Evolutionary conservation across 2,888 invertebrate species (phyloP), one percentile per base, ranked within the genome.

Genomic region (Cremastinae sp.): DNA sequence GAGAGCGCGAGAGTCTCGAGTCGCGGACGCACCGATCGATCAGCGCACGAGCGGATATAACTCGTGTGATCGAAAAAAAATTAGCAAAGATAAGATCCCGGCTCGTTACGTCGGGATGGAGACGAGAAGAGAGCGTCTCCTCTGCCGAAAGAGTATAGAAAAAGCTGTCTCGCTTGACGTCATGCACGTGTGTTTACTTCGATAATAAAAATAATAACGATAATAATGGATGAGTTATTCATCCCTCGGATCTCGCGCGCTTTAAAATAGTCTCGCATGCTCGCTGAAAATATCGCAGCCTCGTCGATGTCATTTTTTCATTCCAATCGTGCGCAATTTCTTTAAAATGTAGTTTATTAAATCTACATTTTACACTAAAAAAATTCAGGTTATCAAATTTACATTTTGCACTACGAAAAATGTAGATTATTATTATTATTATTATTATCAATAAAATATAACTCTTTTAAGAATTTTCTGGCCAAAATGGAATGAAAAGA

Each of bases 221-320:
- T 75, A 61, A 75, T 75, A 62, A 75, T 62, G 66, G 61, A 28
- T 59, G 41, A 71, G 61, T 75, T 72, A 75, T 75, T 71, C 71
- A 71, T 75, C 34, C 54, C 65, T 71, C 71, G 61, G 14, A 58
- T 28, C 45, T 16, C 64, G 59, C 45, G 22, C 64, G 59, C 38
- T 14, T 61, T 41, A 16, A 43, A 9, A 51, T 56, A 53, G 45
- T 18, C 36, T 47, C 28, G 45, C 36, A 54, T 45, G 22, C 22
- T 20, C 12, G 28, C 47, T 51, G 12, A 20, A 72, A 9, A 66
- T 65, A 45, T 28, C 34, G 34, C 7, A 16, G 12, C 8, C n/a
- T n/a, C n/a, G 5, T 14, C 9, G 12, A 45, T 16, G 12, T 22
- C 20, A 58, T 51, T 53, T 18, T 28, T 28, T n/a, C 5, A 28